Evolutionary conservation across 30 jellyfish, hydroid and myxozoan genomes (phyloP).

Genomic region (Phacellophora camtschatica): DNA sequence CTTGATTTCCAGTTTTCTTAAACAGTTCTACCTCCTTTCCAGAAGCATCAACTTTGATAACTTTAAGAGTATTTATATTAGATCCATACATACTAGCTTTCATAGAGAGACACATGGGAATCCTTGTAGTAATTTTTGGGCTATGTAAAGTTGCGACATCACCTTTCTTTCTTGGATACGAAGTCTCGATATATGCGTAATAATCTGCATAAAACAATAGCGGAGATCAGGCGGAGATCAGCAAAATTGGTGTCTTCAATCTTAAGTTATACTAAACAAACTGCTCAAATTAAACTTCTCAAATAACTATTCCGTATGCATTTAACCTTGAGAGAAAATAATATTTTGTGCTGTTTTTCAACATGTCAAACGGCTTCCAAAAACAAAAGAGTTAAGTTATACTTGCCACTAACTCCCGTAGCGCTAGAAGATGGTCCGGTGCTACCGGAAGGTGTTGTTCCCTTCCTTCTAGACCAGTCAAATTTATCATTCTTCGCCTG

Average conservation of each 20-base stretch:
- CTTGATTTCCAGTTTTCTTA: constrained; percentile 31
- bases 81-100: constrained; percentile 46
- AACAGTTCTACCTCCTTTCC: not conserved
- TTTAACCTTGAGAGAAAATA: too few relatives aligned
- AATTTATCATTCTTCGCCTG: constrained; percentile 50
- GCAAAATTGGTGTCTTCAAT: too few relatives aligned
- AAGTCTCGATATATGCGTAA: constrained; percentile 48
- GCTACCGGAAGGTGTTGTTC: constrained; percentile 32
- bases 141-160: constrained; percentile 32
- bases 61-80: not conserved
- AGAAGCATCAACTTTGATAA: not conserved
- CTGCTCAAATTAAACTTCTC: too few relatives aligned
- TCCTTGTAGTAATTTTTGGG: not conserved
- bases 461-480: constrained; percentile 45
- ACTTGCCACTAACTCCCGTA: constrained; percentile 42
- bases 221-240: too few relatives aligned
- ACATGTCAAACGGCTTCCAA: too few relatives aligned
- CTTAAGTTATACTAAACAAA: too few relatives aligned
- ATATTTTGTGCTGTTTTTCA: too few relatives aligned
- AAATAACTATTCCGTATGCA: too few relatives aligned
- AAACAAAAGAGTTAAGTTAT: too few relatives aligned
- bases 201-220: not conserved
- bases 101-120: constrained; percentile 23
- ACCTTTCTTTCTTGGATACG: constrained; percentile 45
- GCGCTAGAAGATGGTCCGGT: constrained; percentile 54